These are phyloP conservation scores for Indicator maculatus DNA, from an alignment of 2,113 vertebrate genomes.

Conservation along the genomic window DNA sequence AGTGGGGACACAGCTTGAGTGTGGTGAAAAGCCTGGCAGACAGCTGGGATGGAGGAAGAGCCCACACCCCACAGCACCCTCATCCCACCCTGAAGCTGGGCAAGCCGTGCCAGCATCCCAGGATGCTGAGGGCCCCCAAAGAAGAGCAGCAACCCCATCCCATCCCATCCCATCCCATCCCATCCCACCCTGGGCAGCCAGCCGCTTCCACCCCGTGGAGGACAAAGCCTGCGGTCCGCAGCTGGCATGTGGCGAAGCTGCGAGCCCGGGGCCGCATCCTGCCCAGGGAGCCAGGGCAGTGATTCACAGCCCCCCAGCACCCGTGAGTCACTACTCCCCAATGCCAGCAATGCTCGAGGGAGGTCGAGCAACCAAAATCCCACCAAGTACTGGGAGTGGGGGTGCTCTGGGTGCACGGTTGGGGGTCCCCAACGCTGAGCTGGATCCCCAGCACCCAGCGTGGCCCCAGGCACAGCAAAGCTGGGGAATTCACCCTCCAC, in stretches of 20 bases:
- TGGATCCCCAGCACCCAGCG: background rate
- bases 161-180: background rate
- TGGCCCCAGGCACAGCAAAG: background rate
- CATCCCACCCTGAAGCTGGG: background rate
- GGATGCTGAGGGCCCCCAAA: background rate
- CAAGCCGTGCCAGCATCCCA: background rate
- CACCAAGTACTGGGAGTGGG: background rate
- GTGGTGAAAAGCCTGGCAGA: accelerated
- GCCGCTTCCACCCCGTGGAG: constrained; percentile 24
- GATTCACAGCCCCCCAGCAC: constrained; percentile 42
- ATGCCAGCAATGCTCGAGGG: background rate
- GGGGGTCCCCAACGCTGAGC: background rate
- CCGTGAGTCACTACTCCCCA: constrained; percentile 34
- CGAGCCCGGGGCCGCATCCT: constrained; percentile 49
- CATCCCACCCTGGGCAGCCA: background rate
- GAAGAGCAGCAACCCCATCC: background rate
- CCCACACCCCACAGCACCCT: background rate
- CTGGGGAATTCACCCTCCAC: constrained; percentile 29
- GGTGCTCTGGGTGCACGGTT: background rate
- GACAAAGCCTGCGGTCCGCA: constrained; percentile 60
- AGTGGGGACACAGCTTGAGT: background rate
- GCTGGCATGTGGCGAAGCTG: background rate
- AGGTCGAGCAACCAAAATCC: background rate
- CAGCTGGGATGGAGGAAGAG: background rate
- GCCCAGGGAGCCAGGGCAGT: constrained; percentile 5